Percentiles rank a stretch among this genome's conserved stretches.
phyloP scores from a whole-genome alignment of 2,113 vertebrate species.

The Aplodontia rufa region DNA sequence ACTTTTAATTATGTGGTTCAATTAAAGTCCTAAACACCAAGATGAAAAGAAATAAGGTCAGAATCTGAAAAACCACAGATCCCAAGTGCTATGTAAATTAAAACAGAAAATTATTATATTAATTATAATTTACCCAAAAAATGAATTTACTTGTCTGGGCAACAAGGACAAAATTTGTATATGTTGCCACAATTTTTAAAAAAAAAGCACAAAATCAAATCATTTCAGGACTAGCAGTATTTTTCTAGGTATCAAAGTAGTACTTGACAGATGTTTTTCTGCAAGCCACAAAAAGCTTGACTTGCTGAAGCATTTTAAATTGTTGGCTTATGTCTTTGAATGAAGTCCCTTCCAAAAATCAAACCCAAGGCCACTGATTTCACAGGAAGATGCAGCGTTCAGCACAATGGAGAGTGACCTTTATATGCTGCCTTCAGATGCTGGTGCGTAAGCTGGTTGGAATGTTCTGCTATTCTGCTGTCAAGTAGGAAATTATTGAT shows the following conservation, averaged over 20 bases:
- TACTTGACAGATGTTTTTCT: not conserved
- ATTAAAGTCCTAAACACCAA: not conserved
- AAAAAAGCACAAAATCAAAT: not conserved
- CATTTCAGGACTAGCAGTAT: not conserved
- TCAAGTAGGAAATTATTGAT: slow-evolving; percentile 27
- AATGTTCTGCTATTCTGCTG: not conserved
- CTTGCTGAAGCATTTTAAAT: not conserved
- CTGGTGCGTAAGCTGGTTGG: not conserved
- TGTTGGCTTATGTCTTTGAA: not conserved
- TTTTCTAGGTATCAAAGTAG: not conserved
- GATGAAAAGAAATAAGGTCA: not conserved
- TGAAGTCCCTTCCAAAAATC: not conserved
- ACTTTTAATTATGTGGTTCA: not conserved
- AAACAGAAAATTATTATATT: slow-evolving; percentile 20
- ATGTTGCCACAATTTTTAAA: not conserved
- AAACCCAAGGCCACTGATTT: not conserved
- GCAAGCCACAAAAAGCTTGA: not conserved
- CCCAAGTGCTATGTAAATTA: not conserved
- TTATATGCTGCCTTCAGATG: not conserved
- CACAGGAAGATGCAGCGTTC: not conserved
- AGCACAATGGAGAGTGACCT: slow-evolving; percentile 52
- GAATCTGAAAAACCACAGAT: not conserved
- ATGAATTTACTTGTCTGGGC: not conserved
- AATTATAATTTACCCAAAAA: not conserved
- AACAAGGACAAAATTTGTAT: not conserved